Evolutionary conservation across 2,113 vertebrate genomes (phyloP).

Genomic region (Alectura lathami): DNA sequence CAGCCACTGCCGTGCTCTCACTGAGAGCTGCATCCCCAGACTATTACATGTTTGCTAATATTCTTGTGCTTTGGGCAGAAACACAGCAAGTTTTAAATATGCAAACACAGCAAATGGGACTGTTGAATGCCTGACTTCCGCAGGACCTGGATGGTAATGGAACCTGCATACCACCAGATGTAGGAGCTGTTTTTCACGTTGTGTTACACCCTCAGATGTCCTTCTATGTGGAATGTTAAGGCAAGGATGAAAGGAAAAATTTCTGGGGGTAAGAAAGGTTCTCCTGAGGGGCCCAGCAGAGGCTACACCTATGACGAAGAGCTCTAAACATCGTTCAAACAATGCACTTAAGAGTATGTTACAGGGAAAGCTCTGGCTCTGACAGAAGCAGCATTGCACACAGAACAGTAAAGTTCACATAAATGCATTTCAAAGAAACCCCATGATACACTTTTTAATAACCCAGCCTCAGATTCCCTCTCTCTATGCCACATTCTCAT

Average conservation of each 20-base stretch:
- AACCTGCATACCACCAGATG: background rate
- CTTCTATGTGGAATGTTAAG: background rate
- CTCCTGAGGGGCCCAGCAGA: background rate
- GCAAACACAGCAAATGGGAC: background rate
- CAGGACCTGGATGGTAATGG: background rate
- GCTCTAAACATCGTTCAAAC: background rate
- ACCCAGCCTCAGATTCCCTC: background rate
- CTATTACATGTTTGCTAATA: background rate
- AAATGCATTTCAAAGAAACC: background rate
- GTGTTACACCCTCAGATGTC: background rate
- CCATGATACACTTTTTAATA: background rate
- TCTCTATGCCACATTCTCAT: background rate
- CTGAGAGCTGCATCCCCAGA: background rate
- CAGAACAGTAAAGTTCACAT: background rate
- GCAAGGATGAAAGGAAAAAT: background rate
- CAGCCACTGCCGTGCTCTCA: background rate
- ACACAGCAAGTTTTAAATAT: background rate
- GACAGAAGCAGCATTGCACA: background rate
- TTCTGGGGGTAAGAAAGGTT: background rate
- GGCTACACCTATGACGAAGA: background rate
- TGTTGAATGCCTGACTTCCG: background rate
- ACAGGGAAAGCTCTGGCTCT: background rate
- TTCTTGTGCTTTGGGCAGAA: background rate
- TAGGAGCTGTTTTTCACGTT: background rate
- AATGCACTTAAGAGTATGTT: background rate